Evolutionary conservation across 2,113 vertebrate species (phyloP).

Genomic region (Apeltes quadracus): DNA sequence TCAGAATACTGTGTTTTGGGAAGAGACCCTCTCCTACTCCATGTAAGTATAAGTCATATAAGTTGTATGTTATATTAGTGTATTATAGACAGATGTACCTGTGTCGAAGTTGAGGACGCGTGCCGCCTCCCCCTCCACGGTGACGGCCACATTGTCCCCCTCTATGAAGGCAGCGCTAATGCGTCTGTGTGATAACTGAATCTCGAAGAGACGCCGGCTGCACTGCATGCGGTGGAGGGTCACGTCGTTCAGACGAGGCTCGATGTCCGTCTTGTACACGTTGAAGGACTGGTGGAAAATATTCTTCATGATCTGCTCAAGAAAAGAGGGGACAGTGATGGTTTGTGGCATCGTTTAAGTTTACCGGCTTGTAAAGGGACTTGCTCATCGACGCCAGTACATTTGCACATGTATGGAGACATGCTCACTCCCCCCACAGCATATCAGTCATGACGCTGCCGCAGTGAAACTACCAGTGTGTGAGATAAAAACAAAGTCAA

Average conservation of each 20-base stretch:
- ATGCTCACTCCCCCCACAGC: background rate
- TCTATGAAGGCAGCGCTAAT: conserved; percentile 80
- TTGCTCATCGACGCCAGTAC: background rate
- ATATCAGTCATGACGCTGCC: background rate
- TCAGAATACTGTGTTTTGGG: background rate
- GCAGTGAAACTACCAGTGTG: background rate
- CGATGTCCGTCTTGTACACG: conserved; percentile 80
- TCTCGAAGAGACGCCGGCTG: conserved; percentile 82
- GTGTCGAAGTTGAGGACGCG: conserved; percentile 82
- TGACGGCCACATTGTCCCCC: conserved; percentile 79
- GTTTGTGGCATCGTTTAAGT: background rate
- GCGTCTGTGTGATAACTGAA: conserved; percentile 78
- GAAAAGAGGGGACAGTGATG: background rate
- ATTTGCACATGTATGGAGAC: background rate
- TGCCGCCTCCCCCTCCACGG: conserved; percentile 81
- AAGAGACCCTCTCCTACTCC: background rate
- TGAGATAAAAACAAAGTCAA: background rate
- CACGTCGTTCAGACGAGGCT: conserved; percentile 77
- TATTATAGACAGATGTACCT: conserved; percentile 51
- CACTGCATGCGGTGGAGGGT: conserved; percentile 77
- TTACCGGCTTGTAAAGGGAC: background rate
- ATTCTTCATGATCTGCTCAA: conserved; percentile 82
- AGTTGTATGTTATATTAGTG: too few species aligned
- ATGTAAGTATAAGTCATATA: too few species aligned
- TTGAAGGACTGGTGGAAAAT: conserved; percentile 85